Percentiles rank a stretch among this genome's conserved stretches.
These are phyloP conservation scores for Gasteruption jaculator DNA, from an alignment of 2,888 invertebrate species.

Conservation along the genomic window DNA sequence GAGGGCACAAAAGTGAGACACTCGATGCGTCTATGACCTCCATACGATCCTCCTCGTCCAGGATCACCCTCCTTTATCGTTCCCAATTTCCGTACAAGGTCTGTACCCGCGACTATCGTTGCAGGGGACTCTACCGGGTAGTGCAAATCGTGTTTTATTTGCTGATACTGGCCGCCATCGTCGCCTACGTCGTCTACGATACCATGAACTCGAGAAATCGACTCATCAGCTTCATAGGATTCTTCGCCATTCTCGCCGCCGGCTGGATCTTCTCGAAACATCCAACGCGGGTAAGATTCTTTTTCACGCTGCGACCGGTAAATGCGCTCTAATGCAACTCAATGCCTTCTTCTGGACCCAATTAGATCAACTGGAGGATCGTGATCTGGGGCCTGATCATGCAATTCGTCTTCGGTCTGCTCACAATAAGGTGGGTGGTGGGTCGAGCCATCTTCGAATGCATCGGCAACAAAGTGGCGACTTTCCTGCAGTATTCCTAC, in stretches of 20 bases:
- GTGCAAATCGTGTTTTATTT: slow-evolving; percentile 41
- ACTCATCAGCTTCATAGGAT: slow-evolving; percentile 67
- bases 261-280: slow-evolving; percentile 65
- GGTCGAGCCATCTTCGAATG: slow-evolving; percentile 71
- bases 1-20: slow-evolving; percentile 13
- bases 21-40: too few relatives aligned
- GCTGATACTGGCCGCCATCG: slow-evolving; percentile 53
- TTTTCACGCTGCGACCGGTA: slow-evolving; percentile 18
- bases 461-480: slow-evolving; percentile 67
- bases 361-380: slow-evolving; percentile 72
- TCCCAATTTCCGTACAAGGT: too few relatives aligned
- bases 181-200: slow-evolving; percentile 63
- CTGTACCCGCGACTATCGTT: too few relatives aligned
- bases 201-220: slow-evolving; percentile 56
- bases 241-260: slow-evolving; percentile 59
- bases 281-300: slow-evolving; percentile 52
- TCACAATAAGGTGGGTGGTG: slow-evolving; percentile 80
- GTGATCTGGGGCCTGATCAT: slow-evolving; percentile 75
- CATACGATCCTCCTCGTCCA: too few relatives aligned
- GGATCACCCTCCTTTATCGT: too few relatives aligned
- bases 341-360: not conserved
- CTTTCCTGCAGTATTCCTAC: slow-evolving; percentile 75
- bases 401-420: slow-evolving; percentile 79
- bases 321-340: slow-evolving; percentile 11
- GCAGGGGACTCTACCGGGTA: too few relatives aligned